Base-by-base conservation (phyloP, 2,113 vertebrate genomes). In the Zapus hudsonius region DNA sequence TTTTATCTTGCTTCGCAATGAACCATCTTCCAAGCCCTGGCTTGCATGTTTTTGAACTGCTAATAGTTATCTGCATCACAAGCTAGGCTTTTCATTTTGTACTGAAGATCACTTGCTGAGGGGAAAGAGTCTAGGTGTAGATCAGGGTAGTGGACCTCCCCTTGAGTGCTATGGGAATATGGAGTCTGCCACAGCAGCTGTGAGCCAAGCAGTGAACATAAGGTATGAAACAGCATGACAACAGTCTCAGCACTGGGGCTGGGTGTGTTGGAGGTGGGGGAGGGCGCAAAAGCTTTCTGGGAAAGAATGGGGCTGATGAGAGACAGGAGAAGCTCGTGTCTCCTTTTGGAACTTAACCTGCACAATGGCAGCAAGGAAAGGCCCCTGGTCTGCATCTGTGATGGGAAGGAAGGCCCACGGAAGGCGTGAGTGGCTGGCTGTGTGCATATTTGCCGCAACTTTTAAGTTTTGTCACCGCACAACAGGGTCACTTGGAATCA, bases 31-130 rank as follows among this genome's bases (percentile, higher is more conserved):
- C 12, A 12, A 47, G 47, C n/a, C n/a, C n/a, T n/a, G 69, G 11
- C 20, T 70, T 63, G 0, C 20, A 52, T 23, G 86, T 42, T 38
- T 90, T 85, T 72, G 22, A 81, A 70, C 15, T 19, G 91, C 57
- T 52, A 91, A 63, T 4, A 11, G 57, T 73, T 59, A 81, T 38
- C 20, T 91, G 70, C 25, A 55, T 80, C 38, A 93, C 5, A 12
- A 87, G 40, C n/a, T 36, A 76, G 79, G 63, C n/a, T 72, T 95
- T 69, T 67, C 22, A 52, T 91, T 91, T 80, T 64, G 22, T 84
- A 44, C 27, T 74, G 44, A 66, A 89, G 85, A 61, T n/a, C 40
- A 92, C 6, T 80, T 87, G 52, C 25, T 73, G 69, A 67, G 55
- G 31, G 76, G 52, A 31, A 57, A 90, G 92, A 33, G 73, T 76